A percentile compares a stretch with the other conserved stretches of the same genome.
Evolutionary conservation across 30 jellyfish, hydroid and myxozoan species (phyloP).

Genomic region (Aurelia sp.): DNA sequence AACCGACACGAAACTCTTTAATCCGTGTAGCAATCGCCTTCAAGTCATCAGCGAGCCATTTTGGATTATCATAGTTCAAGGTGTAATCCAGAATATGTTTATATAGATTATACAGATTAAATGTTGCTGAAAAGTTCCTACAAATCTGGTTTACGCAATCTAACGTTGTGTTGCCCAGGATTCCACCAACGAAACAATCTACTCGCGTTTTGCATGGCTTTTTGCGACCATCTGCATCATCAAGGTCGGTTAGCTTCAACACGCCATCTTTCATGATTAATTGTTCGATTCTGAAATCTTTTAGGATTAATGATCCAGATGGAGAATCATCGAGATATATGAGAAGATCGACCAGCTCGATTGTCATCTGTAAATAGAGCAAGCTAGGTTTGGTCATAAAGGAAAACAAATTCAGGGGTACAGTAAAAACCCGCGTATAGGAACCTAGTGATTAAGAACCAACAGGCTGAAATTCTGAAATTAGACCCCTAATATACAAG

Average conservation of each 20-base stretch:
- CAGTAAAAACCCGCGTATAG: too few species aligned
- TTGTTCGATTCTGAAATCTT: conserved; percentile 76
- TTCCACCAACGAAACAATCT: conserved; percentile 64
- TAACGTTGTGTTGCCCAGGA: conserved; percentile 39
- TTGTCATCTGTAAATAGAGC: conserved; percentile 35
- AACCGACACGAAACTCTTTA: conserved; percentile 2
- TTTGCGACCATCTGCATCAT: conserved; percentile 54
- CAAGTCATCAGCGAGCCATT: conserved; percentile 32
- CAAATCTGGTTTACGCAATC: conserved; percentile 48
- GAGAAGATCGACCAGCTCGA: conserved; percentile 59
- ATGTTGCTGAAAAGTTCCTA: conserved; percentile 15
- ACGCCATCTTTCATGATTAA: conserved; percentile 56
- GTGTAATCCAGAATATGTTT: conserved; percentile 50
- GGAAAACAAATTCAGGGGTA: too few species aligned
- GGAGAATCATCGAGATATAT: conserved; percentile 55
- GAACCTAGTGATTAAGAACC: too few species aligned
- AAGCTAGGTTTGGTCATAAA: too few species aligned
- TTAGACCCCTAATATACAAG: too few species aligned
- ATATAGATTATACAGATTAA: conserved; percentile 50
- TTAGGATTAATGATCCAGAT: conserved; percentile 47
- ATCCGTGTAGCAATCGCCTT: conserved; percentile 31
- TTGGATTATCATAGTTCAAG: conserved; percentile 59
- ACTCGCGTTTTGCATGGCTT: conserved; percentile 5
- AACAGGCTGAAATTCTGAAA: too few species aligned
- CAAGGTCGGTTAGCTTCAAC: conserved; percentile 68